Percentiles rank a stretch among this genome's conserved stretches.
Conservation (phyloP, 2,888 invertebrate genomes). For the Phortica magna region DNA sequence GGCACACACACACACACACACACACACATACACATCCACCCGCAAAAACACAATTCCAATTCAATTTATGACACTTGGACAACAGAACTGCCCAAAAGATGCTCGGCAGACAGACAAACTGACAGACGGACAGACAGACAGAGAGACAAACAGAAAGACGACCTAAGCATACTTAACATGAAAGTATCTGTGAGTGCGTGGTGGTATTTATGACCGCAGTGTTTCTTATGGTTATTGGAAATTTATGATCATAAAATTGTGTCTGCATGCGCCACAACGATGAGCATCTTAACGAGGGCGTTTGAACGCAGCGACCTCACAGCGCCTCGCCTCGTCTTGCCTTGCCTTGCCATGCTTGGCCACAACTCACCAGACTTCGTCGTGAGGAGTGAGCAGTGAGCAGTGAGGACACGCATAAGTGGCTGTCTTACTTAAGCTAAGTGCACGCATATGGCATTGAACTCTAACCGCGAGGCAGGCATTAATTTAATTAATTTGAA, state of each 20-base stretch:
- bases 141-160: not conserved
- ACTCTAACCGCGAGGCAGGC: no score
- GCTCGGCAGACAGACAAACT: no score
- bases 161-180: not conserved
- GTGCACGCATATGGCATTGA: not conserved
- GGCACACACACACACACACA: no score
- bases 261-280: constrained; percentile 31
- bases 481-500: not conserved
- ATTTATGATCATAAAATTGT: constrained; percentile 66
- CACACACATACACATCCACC: no score
- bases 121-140: not conserved
- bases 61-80: constrained; percentile 66
- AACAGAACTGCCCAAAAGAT: not conserved
- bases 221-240: constrained; percentile 60
- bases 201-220: constrained; percentile 61
- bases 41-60: constrained; percentile 64
- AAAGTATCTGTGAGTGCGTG: constrained; percentile 33
- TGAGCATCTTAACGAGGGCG: constrained; percentile 30
- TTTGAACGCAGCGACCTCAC: not conserved
- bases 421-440: constrained; percentile 1
- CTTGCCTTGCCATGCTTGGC: no score
- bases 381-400: not conserved
- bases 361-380: no score
- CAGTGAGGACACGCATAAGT: not conserved
- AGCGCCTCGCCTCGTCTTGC: no score